phyloP scores from a whole-genome alignment of 2,888 invertebrate genomes.

The Sturmia bella region DNA sequence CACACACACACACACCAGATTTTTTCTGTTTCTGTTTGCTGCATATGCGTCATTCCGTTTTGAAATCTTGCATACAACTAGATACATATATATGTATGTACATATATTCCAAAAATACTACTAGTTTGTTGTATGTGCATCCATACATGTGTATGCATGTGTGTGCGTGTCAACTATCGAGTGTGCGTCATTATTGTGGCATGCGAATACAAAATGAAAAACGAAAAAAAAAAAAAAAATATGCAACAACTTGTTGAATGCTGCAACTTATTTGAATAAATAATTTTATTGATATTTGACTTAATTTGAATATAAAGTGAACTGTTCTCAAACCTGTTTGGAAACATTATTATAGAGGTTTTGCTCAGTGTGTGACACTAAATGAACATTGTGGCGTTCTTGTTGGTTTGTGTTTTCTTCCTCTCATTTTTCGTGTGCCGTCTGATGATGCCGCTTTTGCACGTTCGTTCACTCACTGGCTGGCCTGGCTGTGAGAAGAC shows the following conservation, averaged over 20 bases:
- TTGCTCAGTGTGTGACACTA: constrained; percentile 22
- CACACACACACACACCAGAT: constrained; percentile 24
- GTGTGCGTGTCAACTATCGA: background rate
- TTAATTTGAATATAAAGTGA: constrained; percentile 1
- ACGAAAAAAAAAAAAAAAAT: background rate
- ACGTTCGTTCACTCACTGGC: constrained; percentile 1
- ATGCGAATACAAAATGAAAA: constrained; percentile 28
- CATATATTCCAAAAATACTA: no score
- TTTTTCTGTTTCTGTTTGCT: constrained; percentile 10
- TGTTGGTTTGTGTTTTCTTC: constrained; percentile 23
- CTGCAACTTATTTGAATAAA: constrained; percentile 6
- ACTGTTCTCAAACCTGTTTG: constrained; percentile 23
- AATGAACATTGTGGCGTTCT: background rate
- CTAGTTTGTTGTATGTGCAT: no score
- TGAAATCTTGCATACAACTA: constrained; percentile 3
- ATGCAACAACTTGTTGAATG: constrained; percentile 53
- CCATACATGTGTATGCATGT: no score
- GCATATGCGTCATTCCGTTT: constrained; percentile 53
- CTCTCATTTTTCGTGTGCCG: constrained; percentile 10
- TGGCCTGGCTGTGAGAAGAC: background rate
- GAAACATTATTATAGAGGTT: constrained; percentile 2
- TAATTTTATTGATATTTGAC: constrained; percentile 1
- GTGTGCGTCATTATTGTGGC: constrained; percentile 46
- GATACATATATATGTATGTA: background rate
- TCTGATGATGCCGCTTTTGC: constrained; percentile 36